phyloP scores from a whole-genome alignment of 2,797 vertebrate genomes.

The Helarctos malayanus region DNA sequence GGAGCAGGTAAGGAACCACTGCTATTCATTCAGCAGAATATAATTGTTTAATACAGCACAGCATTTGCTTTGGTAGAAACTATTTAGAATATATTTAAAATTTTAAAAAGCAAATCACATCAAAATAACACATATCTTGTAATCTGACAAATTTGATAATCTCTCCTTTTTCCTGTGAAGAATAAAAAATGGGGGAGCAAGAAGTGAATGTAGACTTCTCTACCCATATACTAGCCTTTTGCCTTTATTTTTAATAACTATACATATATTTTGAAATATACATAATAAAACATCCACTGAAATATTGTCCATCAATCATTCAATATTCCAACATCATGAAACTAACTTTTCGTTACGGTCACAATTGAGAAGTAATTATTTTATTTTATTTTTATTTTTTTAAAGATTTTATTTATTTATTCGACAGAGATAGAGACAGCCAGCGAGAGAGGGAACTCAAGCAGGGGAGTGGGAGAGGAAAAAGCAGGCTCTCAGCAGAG shows the following conservation, averaged over 20 bases:
- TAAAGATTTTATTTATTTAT: too few relatives aligned
- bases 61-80: neutral
- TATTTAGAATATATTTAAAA: neutral
- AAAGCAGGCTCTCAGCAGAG: too few relatives aligned
- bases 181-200: neutral
- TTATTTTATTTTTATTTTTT: neutral
- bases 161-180: neutral
- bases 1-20: neutral
- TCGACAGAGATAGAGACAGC: too few relatives aligned
- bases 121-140: neutral
- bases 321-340: neutral
- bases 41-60: neutral
- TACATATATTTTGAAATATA: neutral
- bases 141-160: neutral
- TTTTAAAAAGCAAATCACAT: neutral
- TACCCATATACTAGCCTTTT: neutral
- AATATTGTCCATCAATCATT: neutral
- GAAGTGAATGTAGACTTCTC: neutral
- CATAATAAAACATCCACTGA: neutral
- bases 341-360: neutral
- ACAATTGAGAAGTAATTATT: neutral
- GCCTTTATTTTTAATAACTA: neutral
- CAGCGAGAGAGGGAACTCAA: too few relatives aligned
- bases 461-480: too few relatives aligned
- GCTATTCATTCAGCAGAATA: neutral